Percentiles rank a stretch among this genome's conserved stretches.
These are phyloP conservation scores for Oikopleura albicans DNA, from an alignment of 23 tunicate species.

Conservation along the genomic window DNA sequence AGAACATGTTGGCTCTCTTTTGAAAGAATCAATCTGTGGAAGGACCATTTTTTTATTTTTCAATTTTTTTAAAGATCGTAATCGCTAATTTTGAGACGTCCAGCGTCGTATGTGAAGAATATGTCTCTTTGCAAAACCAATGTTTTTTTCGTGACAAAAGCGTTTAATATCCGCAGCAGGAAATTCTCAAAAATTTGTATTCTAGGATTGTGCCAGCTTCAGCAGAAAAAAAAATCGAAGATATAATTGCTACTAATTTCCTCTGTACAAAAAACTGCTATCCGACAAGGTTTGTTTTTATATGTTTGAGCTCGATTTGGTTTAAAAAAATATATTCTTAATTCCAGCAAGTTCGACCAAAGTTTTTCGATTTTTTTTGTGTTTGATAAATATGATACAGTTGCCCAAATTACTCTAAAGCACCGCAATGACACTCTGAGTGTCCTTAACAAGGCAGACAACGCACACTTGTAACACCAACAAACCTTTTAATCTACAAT, in stretches of 20 bases:
- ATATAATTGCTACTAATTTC: no score
- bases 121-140: no score
- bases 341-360: background rate
- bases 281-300: no score
- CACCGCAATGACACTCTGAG: constrained; percentile 12
- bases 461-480: constrained; percentile 14
- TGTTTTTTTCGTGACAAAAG: no score
- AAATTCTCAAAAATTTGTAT: background rate
- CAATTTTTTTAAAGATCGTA: no score
- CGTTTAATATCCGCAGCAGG: background rate
- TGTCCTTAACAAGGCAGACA: background rate
- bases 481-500: constrained; percentile 2
- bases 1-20: background rate
- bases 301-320: no score
- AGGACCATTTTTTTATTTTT: background rate
- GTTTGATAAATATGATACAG: constrained; percentile 14
- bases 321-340: no score
- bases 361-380: background rate
- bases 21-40: background rate
- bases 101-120: no score
- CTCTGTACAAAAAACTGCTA: no score
- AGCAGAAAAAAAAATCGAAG: no score
- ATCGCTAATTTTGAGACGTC: no score
- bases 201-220: no score
- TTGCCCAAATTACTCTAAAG: constrained; percentile 11